These are phyloP conservation scores for Oryzias woworae DNA, from an alignment of 2,113 vertebrate genomes.

Conservation along the genomic window DNA sequence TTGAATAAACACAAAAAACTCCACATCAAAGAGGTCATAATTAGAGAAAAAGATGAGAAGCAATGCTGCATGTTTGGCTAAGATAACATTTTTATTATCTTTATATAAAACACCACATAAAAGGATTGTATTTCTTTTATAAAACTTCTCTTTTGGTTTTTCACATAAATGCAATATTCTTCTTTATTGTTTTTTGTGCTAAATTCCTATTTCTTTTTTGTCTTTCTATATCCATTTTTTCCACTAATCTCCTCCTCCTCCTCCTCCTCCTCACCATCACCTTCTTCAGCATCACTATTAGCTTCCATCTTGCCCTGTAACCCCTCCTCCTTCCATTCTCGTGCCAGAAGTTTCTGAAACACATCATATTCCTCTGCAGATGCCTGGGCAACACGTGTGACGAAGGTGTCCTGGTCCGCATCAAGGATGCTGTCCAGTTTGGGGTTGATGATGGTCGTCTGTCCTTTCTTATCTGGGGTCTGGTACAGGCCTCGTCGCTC, in stretches of 20 bases:
- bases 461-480: conserved; percentile 89
- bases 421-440: conserved; percentile 79
- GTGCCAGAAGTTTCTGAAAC: conserved; percentile 84
- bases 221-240: conserved; percentile 58
- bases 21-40: not conserved
- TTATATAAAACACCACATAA: conserved; percentile 1
- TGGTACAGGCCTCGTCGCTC: conserved; percentile 89
- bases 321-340: conserved; percentile 77
- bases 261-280: conserved; percentile 1
- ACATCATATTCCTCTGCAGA: conserved; percentile 84
- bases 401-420: conserved; percentile 74
- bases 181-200: not conserved
- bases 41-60: not conserved
- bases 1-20: conserved; percentile 9
- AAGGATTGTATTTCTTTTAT: conserved; percentile 12
- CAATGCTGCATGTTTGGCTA: conserved; percentile 9
- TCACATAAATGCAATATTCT: not conserved
- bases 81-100: conserved; percentile 10
- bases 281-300: conserved; percentile 20
- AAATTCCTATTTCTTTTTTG: conserved; percentile 40
- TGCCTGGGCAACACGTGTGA: conserved; percentile 75
- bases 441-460: conserved; percentile 82
- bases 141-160: not conserved
- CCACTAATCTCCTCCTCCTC: conserved; percentile 32
- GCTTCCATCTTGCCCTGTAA: conserved; percentile 36